Base-by-base conservation (phyloP, 2,113 vertebrate species). In the Sceloporus undulatus region DNA sequence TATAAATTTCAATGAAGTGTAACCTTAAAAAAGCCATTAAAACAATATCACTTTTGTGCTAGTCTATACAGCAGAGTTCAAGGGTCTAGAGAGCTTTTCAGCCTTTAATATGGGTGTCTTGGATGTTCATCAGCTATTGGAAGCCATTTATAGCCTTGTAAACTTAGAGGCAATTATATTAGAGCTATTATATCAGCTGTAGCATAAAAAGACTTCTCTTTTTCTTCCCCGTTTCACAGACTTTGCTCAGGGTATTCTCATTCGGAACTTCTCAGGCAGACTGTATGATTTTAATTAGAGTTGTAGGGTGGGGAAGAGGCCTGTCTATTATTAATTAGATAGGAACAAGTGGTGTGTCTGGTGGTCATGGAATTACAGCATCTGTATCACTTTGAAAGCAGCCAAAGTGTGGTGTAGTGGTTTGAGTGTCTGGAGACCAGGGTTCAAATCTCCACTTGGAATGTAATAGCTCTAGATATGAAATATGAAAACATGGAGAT, bases 111-210 rank as follows among this genome's bases (percentile, higher is more conserved):
- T 16, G 21, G 86, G 5, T 68, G 16, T 38, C 59, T 91, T 92
- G 91, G 84, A 38, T 87, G 56, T 90, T 92, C 86, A 84, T 89
- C 73, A 90, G 38, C 78, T 86, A 73, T 16, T 0, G 75, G 91
- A 82, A 88, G 27, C 11, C 79, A 75, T 93, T 94, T 92, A 91
- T 79, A 89, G 80, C 90, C 91, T 90, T 92, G 79, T 93, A 93
- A 94, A 94, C 83, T 94, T 91, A 38, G 42, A 93, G 34, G 27
- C 82, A 94, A 90, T 91, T 93, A 92, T 66, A 34, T 84, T 91
- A 91, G 34, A 89, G 40, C 75, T 91, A 27, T 91, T 89, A 85
- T 91, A 90, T 82, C 68, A 90, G 38, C 83, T 84, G 73, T 66
- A 90, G 91, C 54, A 87, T 86, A 85, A 93, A 94, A 85, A 21